Conservation (phyloP, 2,888 invertebrate genomes). For the Anaspis maculata region DNA sequence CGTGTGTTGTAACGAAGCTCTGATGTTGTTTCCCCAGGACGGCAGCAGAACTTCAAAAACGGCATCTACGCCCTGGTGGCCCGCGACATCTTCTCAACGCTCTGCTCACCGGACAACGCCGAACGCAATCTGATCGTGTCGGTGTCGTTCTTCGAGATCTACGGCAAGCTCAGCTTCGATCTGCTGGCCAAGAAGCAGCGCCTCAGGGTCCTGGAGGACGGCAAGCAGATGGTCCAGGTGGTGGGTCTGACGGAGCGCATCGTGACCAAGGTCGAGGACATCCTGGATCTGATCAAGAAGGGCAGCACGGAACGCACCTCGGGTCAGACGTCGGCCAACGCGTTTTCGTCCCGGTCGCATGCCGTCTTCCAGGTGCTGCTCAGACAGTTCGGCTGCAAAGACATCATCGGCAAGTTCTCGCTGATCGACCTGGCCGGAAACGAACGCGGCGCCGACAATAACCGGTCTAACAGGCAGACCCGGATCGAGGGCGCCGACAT, state of each 20-base stretch:
- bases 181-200: constrained; percentile 86
- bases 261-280: constrained; percentile 65
- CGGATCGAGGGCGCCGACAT: constrained; percentile 93
- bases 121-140: constrained; percentile 80
- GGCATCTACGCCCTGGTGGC: constrained; percentile 98
- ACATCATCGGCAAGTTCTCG: constrained; percentile 95
- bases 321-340: constrained; percentile 95
- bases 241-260: constrained; percentile 90
- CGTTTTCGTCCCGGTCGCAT: constrained; percentile 96
- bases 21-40: no score
- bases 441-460: constrained; percentile 98
- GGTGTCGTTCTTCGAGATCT: constrained; percentile 98
- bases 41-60: constrained; percentile 72
- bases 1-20: no score
- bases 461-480: constrained; percentile 90
- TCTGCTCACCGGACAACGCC: constrained; percentile 57
- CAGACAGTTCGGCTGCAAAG: constrained; percentile 68
- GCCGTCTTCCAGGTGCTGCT: constrained; percentile 97
- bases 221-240: constrained; percentile 94
- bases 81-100: constrained; percentile 74
- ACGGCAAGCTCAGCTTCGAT: constrained; percentile 92
- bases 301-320: constrained; percentile 88
- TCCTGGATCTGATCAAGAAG: constrained; percentile 82
- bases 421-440: constrained; percentile 97
- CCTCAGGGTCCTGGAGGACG: constrained; percentile 92